A percentile compares a stretch with the other conserved stretches of the same genome.
These are phyloP conservation scores for Dipodomys stephensi DNA, from an alignment of 2,113 vertebrate genomes.

Conservation along the genomic window DNA sequence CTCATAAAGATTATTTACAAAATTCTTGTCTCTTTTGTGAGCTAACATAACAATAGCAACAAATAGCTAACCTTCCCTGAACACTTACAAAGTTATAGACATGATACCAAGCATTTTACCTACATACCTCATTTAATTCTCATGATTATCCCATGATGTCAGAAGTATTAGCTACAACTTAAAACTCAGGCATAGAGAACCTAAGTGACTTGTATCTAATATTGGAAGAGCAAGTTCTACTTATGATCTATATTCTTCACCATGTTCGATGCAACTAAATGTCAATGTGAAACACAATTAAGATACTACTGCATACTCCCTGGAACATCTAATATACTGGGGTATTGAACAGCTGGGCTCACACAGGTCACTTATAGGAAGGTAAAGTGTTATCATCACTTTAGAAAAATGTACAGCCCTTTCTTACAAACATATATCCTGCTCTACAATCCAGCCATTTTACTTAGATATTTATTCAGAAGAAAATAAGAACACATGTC, in stretches of 20 bases:
- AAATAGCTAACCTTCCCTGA: neutral
- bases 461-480: neutral
- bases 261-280: neutral
- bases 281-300: neutral
- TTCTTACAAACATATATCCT: neutral
- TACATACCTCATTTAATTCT: neutral
- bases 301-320: neutral
- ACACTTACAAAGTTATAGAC: neutral
- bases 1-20: neutral
- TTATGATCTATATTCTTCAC: neutral
- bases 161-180: neutral
- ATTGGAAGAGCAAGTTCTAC: neutral
- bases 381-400: neutral
- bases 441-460: neutral
- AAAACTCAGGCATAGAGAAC: neutral
- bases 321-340: neutral
- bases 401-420: neutral
- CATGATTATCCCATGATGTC: neutral
- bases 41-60: neutral
- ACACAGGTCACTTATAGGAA: neutral
- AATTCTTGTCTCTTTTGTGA: neutral
- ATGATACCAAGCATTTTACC: neutral
- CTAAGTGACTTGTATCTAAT: neutral
- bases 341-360: neutral
- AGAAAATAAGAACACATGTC: neutral